phyloP scores from a whole-genome alignment of 2,888 invertebrate species.

The Onchidella celtica region DNA sequence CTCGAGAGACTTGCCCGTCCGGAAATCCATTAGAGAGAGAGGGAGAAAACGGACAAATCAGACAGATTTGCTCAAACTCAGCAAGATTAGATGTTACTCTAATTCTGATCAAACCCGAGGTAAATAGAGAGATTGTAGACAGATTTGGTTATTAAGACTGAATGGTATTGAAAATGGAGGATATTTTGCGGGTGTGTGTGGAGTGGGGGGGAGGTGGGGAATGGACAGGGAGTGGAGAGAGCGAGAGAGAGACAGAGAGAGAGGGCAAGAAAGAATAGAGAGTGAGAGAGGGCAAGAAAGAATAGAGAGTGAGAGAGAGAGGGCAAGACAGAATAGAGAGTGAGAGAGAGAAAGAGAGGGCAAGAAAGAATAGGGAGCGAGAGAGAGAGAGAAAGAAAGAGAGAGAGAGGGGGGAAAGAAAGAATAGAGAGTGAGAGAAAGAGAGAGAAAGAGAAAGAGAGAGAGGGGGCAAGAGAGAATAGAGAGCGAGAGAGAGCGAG shows the following conservation, averaged over 20 bases:
- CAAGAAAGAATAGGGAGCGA: not conserved
- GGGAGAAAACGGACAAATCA: too few species aligned
- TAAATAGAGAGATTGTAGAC: too few species aligned
- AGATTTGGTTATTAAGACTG: too few species aligned
- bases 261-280: not conserved
- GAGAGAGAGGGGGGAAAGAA: not conserved
- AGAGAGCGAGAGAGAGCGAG: not conserved
- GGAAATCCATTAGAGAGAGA: too few species aligned
- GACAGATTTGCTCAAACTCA: too few species aligned
- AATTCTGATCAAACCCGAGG: too few species aligned
- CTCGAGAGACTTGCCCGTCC: too few species aligned
- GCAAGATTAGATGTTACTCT: too few species aligned
- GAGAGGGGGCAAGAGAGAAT: not conserved
- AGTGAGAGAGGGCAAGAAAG: not conserved
- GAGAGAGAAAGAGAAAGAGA: not conserved
- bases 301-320: not conserved
- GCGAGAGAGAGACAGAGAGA: constrained; percentile 3
- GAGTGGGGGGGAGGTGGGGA: not conserved
- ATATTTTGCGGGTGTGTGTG: not conserved
- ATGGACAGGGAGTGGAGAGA: not conserved
- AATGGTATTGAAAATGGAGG: too few species aligned
- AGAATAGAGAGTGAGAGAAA: not conserved
- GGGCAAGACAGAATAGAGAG: not conserved
- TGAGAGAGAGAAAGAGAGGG: not conserved
- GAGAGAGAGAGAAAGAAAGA: not conserved